Conservation (phyloP, 2,888 invertebrate genomes). For the Cheilosia vernalis region DNA sequence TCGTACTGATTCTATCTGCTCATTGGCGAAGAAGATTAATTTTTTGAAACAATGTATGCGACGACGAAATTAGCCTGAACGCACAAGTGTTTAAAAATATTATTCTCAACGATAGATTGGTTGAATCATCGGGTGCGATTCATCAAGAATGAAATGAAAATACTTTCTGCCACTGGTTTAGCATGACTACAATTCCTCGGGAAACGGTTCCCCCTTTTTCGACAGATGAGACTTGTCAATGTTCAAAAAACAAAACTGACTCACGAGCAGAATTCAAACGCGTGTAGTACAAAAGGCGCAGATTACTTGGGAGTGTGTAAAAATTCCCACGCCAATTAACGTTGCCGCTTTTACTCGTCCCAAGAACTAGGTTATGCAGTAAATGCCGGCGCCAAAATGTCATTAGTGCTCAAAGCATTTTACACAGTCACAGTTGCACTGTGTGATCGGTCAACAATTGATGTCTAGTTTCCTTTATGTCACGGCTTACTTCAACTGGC, state of each 20-base stretch:
- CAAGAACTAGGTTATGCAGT: slow-evolving; percentile 59
- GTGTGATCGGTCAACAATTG: slow-evolving; percentile 56
- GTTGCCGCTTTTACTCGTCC: slow-evolving; percentile 11
- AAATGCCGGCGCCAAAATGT: slow-evolving; percentile 47
- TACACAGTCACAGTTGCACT: slow-evolving; percentile 11
- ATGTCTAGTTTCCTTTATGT: slow-evolving; percentile 13
- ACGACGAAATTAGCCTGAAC: slow-evolving; percentile 1
- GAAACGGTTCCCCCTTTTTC: not conserved
- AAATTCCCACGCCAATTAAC: slow-evolving; percentile 68
- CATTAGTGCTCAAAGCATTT: slow-evolving; percentile 40
- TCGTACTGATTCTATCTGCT: not conserved
- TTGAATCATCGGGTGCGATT: slow-evolving; percentile 19
- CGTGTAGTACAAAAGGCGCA: not conserved
- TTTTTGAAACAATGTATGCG: slow-evolving; percentile 18
- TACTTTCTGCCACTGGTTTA: not conserved
- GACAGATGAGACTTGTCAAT: not conserved
- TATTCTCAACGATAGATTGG: not conserved
- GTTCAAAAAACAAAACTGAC: not conserved
- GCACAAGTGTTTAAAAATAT: not conserved
- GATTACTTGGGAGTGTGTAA: slow-evolving; percentile 1
- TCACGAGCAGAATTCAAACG: not conserved
- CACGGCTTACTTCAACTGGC: slow-evolving; percentile 33
- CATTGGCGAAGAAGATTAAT: slow-evolving; percentile 3
- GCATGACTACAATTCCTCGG: not conserved
- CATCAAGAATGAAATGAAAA: slow-evolving; percentile 25